phyloP scores from a whole-genome alignment of 2,888 invertebrate genomes.

The Yponomeuta evonymella region DNA sequence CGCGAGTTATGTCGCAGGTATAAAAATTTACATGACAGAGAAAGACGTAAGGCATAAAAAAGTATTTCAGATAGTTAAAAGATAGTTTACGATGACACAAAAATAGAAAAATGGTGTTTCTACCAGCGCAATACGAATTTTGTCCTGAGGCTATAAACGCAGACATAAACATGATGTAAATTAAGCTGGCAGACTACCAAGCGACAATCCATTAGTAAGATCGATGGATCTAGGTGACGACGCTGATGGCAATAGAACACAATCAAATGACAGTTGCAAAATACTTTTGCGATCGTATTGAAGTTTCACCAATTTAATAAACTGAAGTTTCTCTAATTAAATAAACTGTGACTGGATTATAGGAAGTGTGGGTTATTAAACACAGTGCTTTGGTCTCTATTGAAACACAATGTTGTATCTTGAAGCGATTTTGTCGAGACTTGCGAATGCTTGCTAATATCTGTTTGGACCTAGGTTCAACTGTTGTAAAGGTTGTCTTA shows the following conservation, averaged over 20 bases:
- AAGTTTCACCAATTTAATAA: background rate
- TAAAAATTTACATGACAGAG: slow-evolving; percentile 45
- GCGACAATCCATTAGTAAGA: slow-evolving; percentile 31
- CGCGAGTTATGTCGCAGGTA: slow-evolving; percentile 56
- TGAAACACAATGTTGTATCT: too few species aligned
- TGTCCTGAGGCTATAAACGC: slow-evolving; percentile 44
- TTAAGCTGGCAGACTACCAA: slow-evolving; percentile 36
- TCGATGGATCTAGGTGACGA: slow-evolving; percentile 36
- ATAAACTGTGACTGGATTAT: background rate
- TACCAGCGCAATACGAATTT: slow-evolving; percentile 42
- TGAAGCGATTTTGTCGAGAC: too few species aligned
- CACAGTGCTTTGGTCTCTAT: background rate
- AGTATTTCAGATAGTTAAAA: slow-evolving; percentile 15
- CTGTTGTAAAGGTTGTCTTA: too few species aligned
- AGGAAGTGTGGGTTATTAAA: background rate
- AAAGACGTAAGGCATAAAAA: slow-evolving; percentile 32
- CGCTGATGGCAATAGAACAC: slow-evolving; percentile 12
- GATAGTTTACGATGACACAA: slow-evolving; percentile 45
- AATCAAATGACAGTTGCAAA: background rate
- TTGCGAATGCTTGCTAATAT: too few species aligned
- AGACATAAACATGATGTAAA: slow-evolving; percentile 46
- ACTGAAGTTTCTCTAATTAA: background rate
- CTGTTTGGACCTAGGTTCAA: too few species aligned
- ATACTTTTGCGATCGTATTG: background rate
- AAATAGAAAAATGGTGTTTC: slow-evolving; percentile 39